phyloP scores from a whole-genome alignment of 2,888 invertebrate genomes.

The Pegoplata infirma region DNA sequence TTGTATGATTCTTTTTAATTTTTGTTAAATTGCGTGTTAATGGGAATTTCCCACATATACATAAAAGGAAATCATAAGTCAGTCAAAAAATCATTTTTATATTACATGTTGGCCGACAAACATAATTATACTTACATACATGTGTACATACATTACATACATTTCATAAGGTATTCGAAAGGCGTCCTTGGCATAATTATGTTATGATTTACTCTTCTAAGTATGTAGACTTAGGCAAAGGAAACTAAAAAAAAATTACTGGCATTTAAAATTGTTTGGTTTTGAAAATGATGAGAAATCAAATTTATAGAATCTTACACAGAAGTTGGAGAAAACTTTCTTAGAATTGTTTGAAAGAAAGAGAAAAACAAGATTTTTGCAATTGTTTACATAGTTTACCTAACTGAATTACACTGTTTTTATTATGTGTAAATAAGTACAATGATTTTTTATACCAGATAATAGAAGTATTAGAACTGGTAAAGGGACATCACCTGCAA shows the following conservation, averaged over 20 bases:
- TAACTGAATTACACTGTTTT: too few species aligned
- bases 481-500: too few species aligned
- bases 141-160: background rate
- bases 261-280: background rate
- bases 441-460: too few species aligned
- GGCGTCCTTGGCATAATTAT: conserved; percentile 58
- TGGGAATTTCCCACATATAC: conserved; percentile 52
- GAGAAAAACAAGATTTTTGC: too few species aligned
- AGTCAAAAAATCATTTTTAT: conserved; percentile 53
- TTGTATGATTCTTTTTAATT: conserved; percentile 1
- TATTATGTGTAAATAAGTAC: too few species aligned
- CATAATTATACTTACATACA: conserved; percentile 33
- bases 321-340: too few species aligned
- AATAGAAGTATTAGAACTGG: too few species aligned
- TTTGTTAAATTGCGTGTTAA: conserved; percentile 60
- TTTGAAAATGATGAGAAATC: background rate
- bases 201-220: conserved; percentile 42
- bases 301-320: background rate
- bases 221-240: background rate
- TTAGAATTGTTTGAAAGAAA: too few species aligned
- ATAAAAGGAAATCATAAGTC: conserved; percentile 61
- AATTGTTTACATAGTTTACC: too few species aligned
- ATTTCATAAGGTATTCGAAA: conserved; percentile 10
- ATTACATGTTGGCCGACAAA: conserved; percentile 52
- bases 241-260: background rate